Evolutionary conservation across 2,888 invertebrate genomes (phyloP).

Genomic region (Ormyrus nitidulus): DNA sequence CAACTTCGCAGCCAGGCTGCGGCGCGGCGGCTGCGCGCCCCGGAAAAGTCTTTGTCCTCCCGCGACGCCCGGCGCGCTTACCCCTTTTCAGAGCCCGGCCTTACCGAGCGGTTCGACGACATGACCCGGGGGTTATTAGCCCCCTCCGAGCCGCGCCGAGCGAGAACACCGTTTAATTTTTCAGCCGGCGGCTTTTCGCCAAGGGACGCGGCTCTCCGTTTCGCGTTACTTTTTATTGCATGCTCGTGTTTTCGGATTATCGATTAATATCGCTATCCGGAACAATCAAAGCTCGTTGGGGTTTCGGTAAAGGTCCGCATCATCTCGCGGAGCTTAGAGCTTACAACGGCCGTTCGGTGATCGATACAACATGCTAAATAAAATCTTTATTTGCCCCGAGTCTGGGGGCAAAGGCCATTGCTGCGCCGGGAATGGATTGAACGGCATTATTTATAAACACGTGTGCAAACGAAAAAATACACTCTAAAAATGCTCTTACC

Average conservation of each 20-base stretch:
- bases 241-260: no score
- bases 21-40: constrained; percentile 43
- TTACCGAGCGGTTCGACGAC: no score
- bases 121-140: no score
- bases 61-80: background rate
- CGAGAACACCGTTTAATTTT: no score
- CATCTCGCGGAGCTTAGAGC: no score
- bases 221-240: no score
- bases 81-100: background rate
- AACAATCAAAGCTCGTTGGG: no score
- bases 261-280: no score
- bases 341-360: constrained; percentile 14
- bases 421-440: constrained; percentile 1
- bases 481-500: background rate
- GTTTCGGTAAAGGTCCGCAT: no score
- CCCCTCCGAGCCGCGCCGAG: no score
- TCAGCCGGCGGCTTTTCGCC: no score
- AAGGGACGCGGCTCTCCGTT: no score
- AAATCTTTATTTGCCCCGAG: constrained; percentile 32
- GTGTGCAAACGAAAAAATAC: constrained; percentile 5
- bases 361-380: constrained; percentile 29
- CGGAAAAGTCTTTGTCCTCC: constrained; percentile 54
- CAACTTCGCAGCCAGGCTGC: constrained; percentile 10
- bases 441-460: constrained; percentile 26
- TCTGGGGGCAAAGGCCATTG: constrained; percentile 34